Percentiles rank a stretch among this genome's conserved stretches.
Conservation (phyloP, 2,888 invertebrate species). For the Campopleginae sp. region DNA sequence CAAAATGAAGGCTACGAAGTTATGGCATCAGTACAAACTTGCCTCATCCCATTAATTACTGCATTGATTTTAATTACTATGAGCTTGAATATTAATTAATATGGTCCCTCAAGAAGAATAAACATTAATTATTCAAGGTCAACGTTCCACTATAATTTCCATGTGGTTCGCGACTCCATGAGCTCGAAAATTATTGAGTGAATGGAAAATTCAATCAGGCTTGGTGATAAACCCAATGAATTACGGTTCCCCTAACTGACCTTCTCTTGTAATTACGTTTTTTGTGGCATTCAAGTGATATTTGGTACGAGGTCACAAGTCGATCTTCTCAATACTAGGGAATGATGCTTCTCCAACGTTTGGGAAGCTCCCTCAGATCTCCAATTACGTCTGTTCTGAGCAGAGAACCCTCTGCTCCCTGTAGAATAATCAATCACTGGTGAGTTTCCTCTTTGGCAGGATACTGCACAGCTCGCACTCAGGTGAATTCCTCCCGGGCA, state of each 20-base stretch:
- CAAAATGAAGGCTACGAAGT: not conserved
- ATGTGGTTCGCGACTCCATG: not conserved
- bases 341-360: not conserved
- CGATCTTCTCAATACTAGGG: not conserved
- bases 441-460: not conserved
- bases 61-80: not conserved
- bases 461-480: not conserved
- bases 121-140: not conserved
- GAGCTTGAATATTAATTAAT: not conserved
- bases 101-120: not conserved
- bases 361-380: not conserved
- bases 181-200: not conserved
- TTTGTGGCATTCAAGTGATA: not conserved
- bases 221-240: not conserved
- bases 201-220: not conserved
- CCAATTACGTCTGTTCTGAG: conserved; percentile 12
- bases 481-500: not conserved
- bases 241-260: not conserved
- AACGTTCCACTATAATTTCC: not conserved
- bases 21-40: not conserved
- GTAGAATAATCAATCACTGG: conserved; percentile 23
- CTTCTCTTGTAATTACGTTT: not conserved
- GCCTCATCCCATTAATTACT: not conserved
- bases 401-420: not conserved
- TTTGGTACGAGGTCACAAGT: conserved; percentile 1